A percentile compares a stretch with the other conserved stretches of the same genome.
These are phyloP conservation scores for Pygocentrus nattereri DNA, from an alignment of 2,797 vertebrate genomes.

Conservation along the genomic window DNA sequence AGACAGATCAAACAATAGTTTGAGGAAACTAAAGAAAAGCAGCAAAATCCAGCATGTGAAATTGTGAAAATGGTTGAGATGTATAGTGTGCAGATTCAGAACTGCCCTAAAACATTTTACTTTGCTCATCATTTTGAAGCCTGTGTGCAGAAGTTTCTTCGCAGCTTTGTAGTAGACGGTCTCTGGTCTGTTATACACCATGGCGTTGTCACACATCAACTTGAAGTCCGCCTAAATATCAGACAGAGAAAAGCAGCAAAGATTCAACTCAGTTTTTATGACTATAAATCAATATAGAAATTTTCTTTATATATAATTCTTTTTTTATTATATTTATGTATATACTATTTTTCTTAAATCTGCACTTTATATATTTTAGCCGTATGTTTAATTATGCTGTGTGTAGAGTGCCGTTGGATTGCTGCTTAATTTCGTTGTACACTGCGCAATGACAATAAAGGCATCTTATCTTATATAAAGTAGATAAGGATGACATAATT, in stretches of 20 bases:
- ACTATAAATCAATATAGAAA: background rate
- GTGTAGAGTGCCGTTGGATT: no score
- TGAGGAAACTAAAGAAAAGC: background rate
- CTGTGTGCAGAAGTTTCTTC: slow-evolving; percentile 97
- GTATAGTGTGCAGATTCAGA: background rate
- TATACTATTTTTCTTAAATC: no score
- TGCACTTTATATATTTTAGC: no score
- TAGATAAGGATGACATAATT: no score
- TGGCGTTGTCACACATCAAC: slow-evolving; percentile 99
- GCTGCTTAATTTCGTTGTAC: no score
- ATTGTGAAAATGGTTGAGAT: background rate
- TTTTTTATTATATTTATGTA: no score
- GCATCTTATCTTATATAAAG: no score
- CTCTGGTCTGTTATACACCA: slow-evolving; percentile 98
- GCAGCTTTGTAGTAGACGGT: slow-evolving; percentile 98
- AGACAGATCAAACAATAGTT: background rate
- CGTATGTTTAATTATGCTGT: no score
- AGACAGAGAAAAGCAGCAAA: slow-evolving; percentile 49
- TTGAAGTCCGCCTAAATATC: slow-evolving; percentile 93
- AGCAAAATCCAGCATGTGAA: no score
- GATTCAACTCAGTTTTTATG: background rate
- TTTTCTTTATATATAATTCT: no score
- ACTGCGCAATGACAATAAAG: no score
- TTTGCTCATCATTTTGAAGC: slow-evolving; percentile 99
- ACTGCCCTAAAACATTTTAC: slow-evolving; percentile 75